Base-by-base conservation (phyloP, 2,797 vertebrate species). In the Acestrorhynchus altus region DNA sequence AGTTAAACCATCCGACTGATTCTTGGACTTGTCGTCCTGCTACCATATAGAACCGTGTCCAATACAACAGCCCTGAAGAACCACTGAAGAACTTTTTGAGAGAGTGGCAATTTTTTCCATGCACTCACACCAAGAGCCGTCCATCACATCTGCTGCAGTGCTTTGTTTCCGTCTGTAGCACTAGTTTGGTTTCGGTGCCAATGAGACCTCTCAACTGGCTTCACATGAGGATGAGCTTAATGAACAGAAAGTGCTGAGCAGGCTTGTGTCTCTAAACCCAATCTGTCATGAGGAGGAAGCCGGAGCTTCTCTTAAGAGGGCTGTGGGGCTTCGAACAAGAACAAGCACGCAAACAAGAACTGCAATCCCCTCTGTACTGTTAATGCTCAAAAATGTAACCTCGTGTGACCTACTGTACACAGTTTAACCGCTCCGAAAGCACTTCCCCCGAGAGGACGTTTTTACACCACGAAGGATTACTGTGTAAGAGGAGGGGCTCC, bases 401-500 rank as follows among this genome's bases (percentile, higher is more conserved):
- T 31, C 26, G 16, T 2, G 15, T 59, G 56, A 59, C 56, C 56
- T 31, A 7, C 28, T 26, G 8, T 16, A 26, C 12, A 15, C 6
- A 26, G 1, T 6, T 59, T 31, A 12, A 56, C 20, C 22, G 12
- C 4, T 26, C 15, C 18, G 26, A 13, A 16, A 16, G 28, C 15
- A 1, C 22, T 8, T 4, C 4, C 4, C 64, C 20, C 42, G 26
- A 0, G 22, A 47, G 64, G n/a, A 24, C 22, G 8, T 16, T 46
- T 35, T 44, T 47, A 47, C 22, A 15, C 35, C 40, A 16, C 24
- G 64, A 47, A 26, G 20, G 22, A 47, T 16, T 67, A 8, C 47
- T 67, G 44, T n/a, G 65, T 6, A 35, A 44, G 4, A 64, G 61
- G 61, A 64, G 61, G n/a, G 39, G 39, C 11, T 1, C 13, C 83